Percentiles rank a stretch among this genome's conserved stretches.
phyloP scores from a whole-genome alignment of 2,888 invertebrate species.

The Mimachlamys varia region DNA sequence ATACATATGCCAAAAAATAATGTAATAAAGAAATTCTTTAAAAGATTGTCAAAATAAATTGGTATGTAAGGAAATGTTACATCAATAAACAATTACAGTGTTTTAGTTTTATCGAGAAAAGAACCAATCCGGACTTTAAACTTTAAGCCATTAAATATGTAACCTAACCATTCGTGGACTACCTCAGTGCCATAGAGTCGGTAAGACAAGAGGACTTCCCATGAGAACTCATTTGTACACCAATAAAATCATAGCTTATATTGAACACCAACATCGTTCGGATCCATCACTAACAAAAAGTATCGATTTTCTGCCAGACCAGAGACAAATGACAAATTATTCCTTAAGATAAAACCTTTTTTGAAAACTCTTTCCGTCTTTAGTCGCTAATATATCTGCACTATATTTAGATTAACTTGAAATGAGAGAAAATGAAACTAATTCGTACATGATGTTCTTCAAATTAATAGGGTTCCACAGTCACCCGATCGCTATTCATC shows the following conservation, averaged over 20 bases:
- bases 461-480: neutral
- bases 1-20: too few relatives aligned
- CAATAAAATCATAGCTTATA: slow-evolving; percentile 6
- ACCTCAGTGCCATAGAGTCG: neutral
- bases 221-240: neutral
- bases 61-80: neutral
- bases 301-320: neutral
- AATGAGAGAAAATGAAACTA: slow-evolving; percentile 20
- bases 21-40: too few relatives aligned
- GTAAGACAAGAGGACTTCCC: slow-evolving; percentile 8
- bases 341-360: neutral
- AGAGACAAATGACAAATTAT: neutral
- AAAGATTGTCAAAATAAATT: neutral
- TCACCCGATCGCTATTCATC: neutral
- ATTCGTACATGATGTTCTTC: neutral
- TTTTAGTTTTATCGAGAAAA: neutral
- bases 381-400: neutral
- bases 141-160: neutral
- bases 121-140: neutral
- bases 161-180: neutral
- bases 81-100: neutral
- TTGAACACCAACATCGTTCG: neutral
- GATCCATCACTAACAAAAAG: neutral
- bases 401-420: slow-evolving; percentile 25
- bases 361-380: slow-evolving; percentile 6